phyloP scores from a whole-genome alignment of 2,113 vertebrate genomes.

The Hyperopisus bebe region DNA sequence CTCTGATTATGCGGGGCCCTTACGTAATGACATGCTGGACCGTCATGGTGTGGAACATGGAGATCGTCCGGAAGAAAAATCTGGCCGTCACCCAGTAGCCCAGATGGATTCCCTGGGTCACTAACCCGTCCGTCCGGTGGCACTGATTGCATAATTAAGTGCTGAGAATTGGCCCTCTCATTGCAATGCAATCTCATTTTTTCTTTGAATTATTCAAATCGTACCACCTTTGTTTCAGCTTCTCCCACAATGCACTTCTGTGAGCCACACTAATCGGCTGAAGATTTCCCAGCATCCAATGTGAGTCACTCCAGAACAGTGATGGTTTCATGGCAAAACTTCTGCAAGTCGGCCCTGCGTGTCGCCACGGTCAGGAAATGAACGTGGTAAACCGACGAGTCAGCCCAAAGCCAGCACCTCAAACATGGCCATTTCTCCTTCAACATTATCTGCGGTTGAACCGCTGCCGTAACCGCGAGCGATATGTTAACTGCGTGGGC shows the following conservation, averaged over 20 bases:
- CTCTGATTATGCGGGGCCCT: not conserved
- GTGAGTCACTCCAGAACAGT: not conserved
- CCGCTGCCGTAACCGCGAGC: not conserved
- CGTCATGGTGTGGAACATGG: not conserved
- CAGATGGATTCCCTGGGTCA: constrained; percentile 7
- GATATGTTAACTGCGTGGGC: not conserved
- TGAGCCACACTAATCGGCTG: not conserved
- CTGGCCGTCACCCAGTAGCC: not conserved
- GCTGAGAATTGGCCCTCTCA: not conserved
- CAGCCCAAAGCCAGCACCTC: not conserved
- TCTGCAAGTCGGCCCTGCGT: no score
- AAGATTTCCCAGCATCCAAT: not conserved
- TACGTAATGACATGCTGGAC: not conserved
- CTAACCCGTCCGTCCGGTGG: not conserved
- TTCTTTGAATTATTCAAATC: not conserved
- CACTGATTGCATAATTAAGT: not conserved
- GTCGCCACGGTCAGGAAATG: not conserved
- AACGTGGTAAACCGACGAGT: not conserved
- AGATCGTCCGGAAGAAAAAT: not conserved
- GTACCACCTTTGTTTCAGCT: not conserved
- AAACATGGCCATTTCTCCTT: not conserved
- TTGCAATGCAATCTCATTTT: not conserved
- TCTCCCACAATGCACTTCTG: not conserved
- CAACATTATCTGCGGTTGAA: not conserved
- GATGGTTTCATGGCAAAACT: not conserved